phyloP scores from a whole-genome alignment of 2,888 invertebrate species.

The Acronicta psi region DNA sequence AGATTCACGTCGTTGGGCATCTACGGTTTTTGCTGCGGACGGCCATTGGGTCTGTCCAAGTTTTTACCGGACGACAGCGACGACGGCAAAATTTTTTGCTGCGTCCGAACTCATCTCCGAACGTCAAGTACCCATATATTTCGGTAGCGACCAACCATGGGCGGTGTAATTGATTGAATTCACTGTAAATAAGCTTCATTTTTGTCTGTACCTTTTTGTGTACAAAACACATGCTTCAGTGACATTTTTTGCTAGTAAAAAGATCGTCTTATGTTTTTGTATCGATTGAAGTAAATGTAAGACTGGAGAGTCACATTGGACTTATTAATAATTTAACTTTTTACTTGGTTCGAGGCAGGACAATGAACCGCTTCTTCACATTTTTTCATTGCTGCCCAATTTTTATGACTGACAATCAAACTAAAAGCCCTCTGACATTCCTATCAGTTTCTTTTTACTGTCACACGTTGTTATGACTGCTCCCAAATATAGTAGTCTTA shows the following conservation, averaged over 20 bases:
- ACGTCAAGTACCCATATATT: conserved; percentile 83
- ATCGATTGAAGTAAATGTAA: conserved; percentile 43
- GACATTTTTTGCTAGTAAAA: conserved; percentile 61
- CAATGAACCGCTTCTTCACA: conserved; percentile 45
- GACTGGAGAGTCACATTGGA: conserved; percentile 49
- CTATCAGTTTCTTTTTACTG: conserved; percentile 40
- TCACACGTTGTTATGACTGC: conserved; percentile 37
- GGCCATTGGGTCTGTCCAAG: conserved; percentile 75
- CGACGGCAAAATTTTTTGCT: conserved; percentile 79
- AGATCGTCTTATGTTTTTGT: conserved; percentile 40
- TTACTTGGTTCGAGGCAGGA: conserved; percentile 37
- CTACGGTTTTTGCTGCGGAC: conserved; percentile 78
- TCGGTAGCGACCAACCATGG: conserved; percentile 73
- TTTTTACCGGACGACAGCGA: conserved; percentile 78
- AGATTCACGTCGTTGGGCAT: conserved; percentile 71
- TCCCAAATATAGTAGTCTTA: conserved; percentile 40
- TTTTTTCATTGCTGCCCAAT: conserved; percentile 49
- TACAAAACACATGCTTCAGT: conserved; percentile 55
- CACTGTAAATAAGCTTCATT: conserved; percentile 77
- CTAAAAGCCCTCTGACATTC: conserved; percentile 52
- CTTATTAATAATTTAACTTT: conserved; percentile 58
- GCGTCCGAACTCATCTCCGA: conserved; percentile 77
- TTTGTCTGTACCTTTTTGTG: conserved; percentile 61
- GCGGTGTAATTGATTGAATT: conserved; percentile 84
- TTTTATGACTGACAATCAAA: conserved; percentile 58